Evolutionary conservation across 2,113 vertebrate genomes (phyloP), one percentile per base, ranked within the genome.

Genomic region (Zingel zingel): DNA sequence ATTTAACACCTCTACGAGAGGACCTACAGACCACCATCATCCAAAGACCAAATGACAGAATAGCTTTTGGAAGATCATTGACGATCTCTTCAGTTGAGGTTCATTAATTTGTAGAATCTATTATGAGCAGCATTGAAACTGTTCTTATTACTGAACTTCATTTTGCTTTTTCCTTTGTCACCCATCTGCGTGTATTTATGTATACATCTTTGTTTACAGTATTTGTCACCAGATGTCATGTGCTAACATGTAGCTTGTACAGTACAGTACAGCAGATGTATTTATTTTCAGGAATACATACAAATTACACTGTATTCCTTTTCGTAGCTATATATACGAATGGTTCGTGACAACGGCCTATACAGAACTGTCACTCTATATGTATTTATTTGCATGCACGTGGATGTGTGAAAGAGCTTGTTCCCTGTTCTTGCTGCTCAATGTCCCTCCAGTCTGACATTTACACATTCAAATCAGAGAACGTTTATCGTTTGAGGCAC

Each of bases 401-500:
- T 69, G 57, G 43, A 62, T 25, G 59, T 77, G 83, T 85, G 86
- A 83, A 77, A 72, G 56, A 54, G 53, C 53, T 83, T 91, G 90
- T 89, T 91, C 74, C 87, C 75, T 86, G 82, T 87, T 88, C 85
- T 89, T 1, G 0, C 61, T 51, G 62, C 81, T 84, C 77, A 21
- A 71, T 66, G 23, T 85, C 68, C 74, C 66, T 57, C 70, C 68
- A 9, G 1, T 64, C 30, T 93, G 92, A 93, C 92, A 91, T 93
- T 93, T 91, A 91, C 77, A 90, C 89, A 93, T 90, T 92, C 86
- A 93, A 92, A 92, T 92, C 82, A 87, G 87, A 84, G 19, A 51
- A 27, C 77, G 65, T 89, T 80, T 86, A 76, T 77, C 51, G 3
- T 87, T 70, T 83, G 66, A 82, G 75, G 64, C 81, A 81, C 84